Base-by-base conservation (phyloP, 2,797 vertebrate species). In the Spondyliosoma cantharus region DNA sequence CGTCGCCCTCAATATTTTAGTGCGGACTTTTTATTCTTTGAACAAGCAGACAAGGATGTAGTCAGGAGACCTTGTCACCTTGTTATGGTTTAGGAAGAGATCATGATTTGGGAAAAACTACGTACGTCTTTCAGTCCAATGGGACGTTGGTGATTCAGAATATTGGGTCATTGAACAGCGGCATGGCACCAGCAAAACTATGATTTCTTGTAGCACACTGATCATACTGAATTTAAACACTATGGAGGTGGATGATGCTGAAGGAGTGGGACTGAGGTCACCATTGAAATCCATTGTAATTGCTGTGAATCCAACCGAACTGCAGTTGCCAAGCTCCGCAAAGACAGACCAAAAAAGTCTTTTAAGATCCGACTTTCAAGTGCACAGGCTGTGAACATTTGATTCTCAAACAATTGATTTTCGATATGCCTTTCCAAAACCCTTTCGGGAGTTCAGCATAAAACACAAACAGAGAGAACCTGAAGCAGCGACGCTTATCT, bases 391-490 rank as follows among this genome's bases (percentile, higher is more conserved):
- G 11, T 48, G 45, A 63, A 78, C 50, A 63, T 70, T 71, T 70
- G 9, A 80, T 3, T 42, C 17, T 29, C 1, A 5, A n/a, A 20
- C 25, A 9, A 68, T 54, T 14, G 76, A 74, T 84, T 71, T 59
- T 19, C 2, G 0, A 0, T 45, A 45, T 68, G 67, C 4, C 32
- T 64, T 68, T 49, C n/a, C 13, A 72, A 50, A 54, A 58, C 20
- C 62, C 42, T 56, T 78, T 50, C 13, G 16, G 25, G 42, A 64
- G 56, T 69, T 57, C 20, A 53, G 52, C 13, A 63, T 60, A 79
- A 81, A 83, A 9, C 20, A 32, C 32, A 46, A 64, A 22, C 45
- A 4, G 27, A 54, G 15, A 65, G 20, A 81, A 14, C 32, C 13
- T 29, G 17, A 54, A 53, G 53, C 61, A 53, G 11, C 7, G 9